phyloP scores from a whole-genome alignment of 2,797 vertebrate species.

The Lacerta viridis region DNA sequence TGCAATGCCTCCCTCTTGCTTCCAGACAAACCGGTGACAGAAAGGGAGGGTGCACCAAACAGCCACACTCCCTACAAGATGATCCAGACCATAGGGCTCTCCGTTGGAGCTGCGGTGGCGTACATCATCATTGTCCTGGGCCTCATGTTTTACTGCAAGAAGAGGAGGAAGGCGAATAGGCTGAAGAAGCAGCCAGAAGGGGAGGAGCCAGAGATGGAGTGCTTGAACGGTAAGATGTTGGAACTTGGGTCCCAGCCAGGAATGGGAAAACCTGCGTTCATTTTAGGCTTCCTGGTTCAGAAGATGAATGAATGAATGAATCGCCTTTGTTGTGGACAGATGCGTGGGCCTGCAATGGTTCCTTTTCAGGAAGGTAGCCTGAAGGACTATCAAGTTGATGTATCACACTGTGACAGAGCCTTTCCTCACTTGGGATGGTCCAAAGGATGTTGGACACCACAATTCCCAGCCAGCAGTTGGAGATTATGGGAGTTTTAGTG shows the following conservation, averaged over 20 bases:
- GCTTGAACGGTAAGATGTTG: conserved; percentile 89
- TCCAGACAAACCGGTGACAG: conserved; percentile 88
- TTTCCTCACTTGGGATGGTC: not conserved
- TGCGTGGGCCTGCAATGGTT: not conserved
- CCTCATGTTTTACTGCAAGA: conserved; percentile 99
- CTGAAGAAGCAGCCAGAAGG: conserved; percentile 90
- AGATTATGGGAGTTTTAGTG: too few relatives aligned
- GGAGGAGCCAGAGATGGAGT: conserved; percentile 97
- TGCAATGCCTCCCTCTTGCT: not conserved
- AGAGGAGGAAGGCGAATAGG: conserved; percentile 92
- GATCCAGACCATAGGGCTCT: conserved; percentile 98
- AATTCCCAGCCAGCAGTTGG: not conserved
- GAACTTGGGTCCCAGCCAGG: not conserved
- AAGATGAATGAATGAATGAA: not conserved
- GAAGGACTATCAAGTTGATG: not conserved
- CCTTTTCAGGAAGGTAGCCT: not conserved
- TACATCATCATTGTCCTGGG: conserved; percentile 97
- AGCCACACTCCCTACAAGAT: conserved; percentile 95
- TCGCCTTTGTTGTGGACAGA: not conserved
- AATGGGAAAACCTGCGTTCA: not conserved
- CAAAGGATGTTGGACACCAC: not conserved
- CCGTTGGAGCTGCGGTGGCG: conserved; percentile 94
- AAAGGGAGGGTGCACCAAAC: conserved; percentile 59
- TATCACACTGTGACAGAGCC: not conserved
- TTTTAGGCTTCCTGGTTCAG: not conserved